These are phyloP conservation scores for Rotaria magnacalcarata DNA, from an alignment of 2,888 invertebrate species.

Conservation along the genomic window DNA sequence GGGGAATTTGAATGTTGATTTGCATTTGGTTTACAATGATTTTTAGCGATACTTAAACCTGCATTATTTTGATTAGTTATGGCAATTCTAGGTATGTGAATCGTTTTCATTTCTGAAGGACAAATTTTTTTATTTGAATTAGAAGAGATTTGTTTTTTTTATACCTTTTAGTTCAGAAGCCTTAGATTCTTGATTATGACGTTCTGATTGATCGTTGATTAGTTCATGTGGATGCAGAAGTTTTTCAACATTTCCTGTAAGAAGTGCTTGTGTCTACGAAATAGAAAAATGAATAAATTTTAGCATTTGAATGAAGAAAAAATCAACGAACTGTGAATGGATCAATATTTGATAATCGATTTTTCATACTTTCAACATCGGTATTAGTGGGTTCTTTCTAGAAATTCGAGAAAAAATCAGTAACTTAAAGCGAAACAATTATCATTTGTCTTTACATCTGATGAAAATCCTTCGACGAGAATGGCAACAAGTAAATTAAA, in stretches of 20 bases:
- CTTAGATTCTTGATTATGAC: background rate
- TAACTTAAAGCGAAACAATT: too few relatives aligned
- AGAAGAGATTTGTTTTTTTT: background rate
- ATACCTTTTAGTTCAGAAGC: background rate
- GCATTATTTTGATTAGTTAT: background rate
- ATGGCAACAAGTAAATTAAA: conserved; percentile 99
- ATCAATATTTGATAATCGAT: conserved; percentile 36
- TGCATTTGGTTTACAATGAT: background rate
- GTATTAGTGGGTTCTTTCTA: conserved; percentile 30
- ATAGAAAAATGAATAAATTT: background rate
- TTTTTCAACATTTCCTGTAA: background rate
- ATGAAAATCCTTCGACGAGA: conserved; percentile 94
- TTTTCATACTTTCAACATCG: conserved; percentile 35
- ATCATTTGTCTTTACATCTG: conserved; percentile 53
- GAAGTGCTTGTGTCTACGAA: background rate
- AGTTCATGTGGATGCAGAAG: background rate
- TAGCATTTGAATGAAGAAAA: too few relatives aligned
- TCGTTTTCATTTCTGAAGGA: background rate
- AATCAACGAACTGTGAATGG: background rate
- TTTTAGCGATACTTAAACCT: background rate
- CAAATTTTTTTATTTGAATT: background rate
- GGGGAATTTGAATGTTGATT: background rate
- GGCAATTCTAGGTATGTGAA: conserved; percentile 11
- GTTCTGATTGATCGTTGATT: background rate
- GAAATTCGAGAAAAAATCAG: background rate